phyloP scores from a whole-genome alignment of 2,113 vertebrate genomes.

The Indicator maculatus region DNA sequence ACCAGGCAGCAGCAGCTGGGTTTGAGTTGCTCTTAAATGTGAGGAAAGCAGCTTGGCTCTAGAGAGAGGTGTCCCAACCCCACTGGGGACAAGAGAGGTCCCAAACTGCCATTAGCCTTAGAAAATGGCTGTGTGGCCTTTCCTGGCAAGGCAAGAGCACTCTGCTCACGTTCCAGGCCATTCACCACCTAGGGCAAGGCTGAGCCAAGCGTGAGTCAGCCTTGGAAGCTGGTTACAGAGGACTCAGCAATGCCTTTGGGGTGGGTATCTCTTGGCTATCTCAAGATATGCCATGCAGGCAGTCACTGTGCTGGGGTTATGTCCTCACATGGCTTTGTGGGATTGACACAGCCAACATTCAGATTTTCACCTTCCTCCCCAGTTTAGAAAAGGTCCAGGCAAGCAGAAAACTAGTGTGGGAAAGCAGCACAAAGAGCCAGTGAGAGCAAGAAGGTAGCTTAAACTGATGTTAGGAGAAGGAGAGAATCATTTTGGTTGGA shows the following conservation, averaged over 20 bases:
- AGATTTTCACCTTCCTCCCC: neutral
- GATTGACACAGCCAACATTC: neutral
- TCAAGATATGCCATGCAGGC: neutral
- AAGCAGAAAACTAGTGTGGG: neutral
- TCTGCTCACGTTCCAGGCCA: neutral
- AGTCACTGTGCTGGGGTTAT: neutral
- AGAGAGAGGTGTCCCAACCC: neutral
- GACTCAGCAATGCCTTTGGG: neutral
- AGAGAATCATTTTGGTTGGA: no score
- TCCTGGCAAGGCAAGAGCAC: neutral
- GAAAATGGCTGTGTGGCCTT: fast-evolving
- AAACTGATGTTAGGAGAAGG: neutral
- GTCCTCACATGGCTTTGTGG: neutral
- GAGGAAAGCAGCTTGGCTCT: neutral
- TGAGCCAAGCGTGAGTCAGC: neutral
- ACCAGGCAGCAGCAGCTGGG: neutral
- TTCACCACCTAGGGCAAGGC: fast-evolving
- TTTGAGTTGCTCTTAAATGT: neutral
- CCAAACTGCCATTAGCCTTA: fast-evolving
- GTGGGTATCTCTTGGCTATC: neutral
- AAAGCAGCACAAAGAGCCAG: neutral
- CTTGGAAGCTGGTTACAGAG: neutral
- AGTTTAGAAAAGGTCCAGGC: neutral
- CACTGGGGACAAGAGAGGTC: no score
- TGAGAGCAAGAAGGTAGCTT: neutral